A percentile compares a stretch with the other conserved stretches of the same genome.
Conservation (phyloP, 1,140 invertebrate genomes). For the Eupristina koningsbergeri region DNA sequence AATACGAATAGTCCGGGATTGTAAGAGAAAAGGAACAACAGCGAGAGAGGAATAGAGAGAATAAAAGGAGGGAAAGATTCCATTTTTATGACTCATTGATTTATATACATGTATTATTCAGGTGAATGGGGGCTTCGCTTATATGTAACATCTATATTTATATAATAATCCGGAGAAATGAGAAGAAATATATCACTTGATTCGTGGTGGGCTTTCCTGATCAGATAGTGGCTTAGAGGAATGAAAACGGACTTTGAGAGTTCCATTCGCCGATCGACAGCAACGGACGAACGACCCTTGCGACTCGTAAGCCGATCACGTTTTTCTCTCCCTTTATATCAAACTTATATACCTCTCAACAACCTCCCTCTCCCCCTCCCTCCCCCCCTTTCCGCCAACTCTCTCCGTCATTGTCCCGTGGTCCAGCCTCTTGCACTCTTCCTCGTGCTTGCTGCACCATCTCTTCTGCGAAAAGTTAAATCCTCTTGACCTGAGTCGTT, state of each 20-base stretch:
- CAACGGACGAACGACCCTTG: not conserved
- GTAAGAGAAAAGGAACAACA: too few species aligned
- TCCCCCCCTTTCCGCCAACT: conserved; percentile 37
- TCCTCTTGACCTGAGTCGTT: not conserved
- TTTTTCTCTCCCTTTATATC: conserved; percentile 17
- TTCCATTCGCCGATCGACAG: not conserved
- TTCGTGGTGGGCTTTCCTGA: not conserved
- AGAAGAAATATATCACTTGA: conserved; percentile 26
- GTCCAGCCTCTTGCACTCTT: not conserved
- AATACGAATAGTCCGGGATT: not conserved
- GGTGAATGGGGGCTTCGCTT: not conserved
- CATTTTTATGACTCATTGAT: not conserved
- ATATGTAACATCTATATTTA: conserved; percentile 10
- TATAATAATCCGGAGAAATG: conserved; percentile 23
- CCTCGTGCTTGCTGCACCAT: not conserved
- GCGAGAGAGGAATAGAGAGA: not conserved
- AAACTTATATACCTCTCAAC: conserved; percentile 30
- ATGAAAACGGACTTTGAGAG: conserved; percentile 21
- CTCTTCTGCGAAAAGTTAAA: not conserved
- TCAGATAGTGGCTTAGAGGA: not conserved
- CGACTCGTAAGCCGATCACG: conserved; percentile 49
- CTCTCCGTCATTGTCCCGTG: not conserved
- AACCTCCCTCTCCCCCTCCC: conserved; percentile 45
- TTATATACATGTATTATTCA: not conserved
- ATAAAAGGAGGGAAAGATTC: not conserved